A percentile compares a stretch with the other conserved stretches of the same genome.
Conservation (phyloP, 2,888 invertebrate genomes). For the Notodonta dromedarius region DNA sequence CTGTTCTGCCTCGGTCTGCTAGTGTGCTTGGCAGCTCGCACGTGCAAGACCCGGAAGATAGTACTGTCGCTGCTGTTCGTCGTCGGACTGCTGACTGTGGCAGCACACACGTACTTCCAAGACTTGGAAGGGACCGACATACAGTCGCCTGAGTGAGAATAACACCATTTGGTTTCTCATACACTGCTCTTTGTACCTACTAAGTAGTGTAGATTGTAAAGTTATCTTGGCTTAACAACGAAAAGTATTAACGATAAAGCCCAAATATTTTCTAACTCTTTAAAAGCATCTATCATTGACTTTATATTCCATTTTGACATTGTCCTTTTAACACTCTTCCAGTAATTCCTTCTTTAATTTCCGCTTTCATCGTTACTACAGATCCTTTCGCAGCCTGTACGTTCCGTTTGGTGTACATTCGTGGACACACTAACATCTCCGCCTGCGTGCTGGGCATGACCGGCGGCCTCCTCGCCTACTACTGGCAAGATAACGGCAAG, state of each 20-base stretch:
- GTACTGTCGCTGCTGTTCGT: conserved; percentile 47
- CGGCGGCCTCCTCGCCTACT: conserved; percentile 66
- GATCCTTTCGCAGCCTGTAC: conserved; percentile 65
- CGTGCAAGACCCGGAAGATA: conserved; percentile 39
- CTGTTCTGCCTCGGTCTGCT: conserved; percentile 69
- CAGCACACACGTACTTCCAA: conserved; percentile 65
- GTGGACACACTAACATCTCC: conserved; percentile 73
- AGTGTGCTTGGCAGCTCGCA: conserved; percentile 56
- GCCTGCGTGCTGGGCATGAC: conserved; percentile 69
- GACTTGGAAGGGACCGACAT: conserved; percentile 68
- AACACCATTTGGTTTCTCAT: background rate
- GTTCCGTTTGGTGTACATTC: conserved; percentile 64
- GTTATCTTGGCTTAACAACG: too few relatives aligned
- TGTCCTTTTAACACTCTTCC: background rate
- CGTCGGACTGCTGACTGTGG: conserved; percentile 50
- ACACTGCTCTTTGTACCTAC: too few relatives aligned
- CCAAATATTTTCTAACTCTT: too few relatives aligned
- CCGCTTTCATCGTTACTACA: conserved; percentile 32
- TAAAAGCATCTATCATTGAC: too few relatives aligned
- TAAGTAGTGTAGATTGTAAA: too few relatives aligned
- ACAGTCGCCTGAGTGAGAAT: conserved; percentile 73
- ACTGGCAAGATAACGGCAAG: conserved; percentile 56
- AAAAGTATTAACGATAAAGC: too few relatives aligned
- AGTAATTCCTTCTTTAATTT: background rate
- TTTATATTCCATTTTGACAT: too few relatives aligned